These are phyloP conservation scores for Anagrus nilaparvatae DNA, from an alignment of 1,140 invertebrate species.

Conservation along the genomic window DNA sequence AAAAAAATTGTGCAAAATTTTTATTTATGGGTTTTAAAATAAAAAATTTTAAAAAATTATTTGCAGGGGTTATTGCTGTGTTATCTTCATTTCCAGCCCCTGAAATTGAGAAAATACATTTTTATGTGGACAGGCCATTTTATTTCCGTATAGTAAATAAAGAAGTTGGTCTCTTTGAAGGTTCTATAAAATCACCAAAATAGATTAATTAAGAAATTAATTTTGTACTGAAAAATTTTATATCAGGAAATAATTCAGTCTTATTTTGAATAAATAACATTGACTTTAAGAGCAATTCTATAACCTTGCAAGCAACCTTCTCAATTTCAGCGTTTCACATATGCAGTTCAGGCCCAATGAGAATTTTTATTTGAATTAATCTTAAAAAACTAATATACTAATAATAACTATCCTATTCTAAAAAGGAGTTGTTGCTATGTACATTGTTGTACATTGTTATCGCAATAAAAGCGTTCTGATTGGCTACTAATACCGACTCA, in stretches of 20 bases:
- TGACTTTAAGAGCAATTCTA: slow-evolving; percentile 3
- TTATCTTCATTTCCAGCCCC: neutral
- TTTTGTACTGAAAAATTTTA: neutral
- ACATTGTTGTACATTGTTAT: no score
- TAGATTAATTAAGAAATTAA: no score
- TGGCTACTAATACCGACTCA: no score
- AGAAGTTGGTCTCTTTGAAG: no score
- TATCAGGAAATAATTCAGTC: neutral
- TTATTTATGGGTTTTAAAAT: no score
- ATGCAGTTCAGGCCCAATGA: neutral
- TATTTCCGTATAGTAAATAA: no score
- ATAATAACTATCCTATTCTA: no score
- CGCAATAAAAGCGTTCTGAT: no score
- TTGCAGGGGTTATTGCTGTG: neutral
- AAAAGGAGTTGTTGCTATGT: no score
- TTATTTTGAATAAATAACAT: neutral
- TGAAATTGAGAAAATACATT: neutral
- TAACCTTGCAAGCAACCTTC: neutral
- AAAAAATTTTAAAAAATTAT: no score
- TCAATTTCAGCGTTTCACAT: neutral
- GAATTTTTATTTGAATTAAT: no score
- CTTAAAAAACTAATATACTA: no score
- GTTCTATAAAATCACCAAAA: neutral
- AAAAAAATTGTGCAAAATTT: neutral
- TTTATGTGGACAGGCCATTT: slow-evolving; percentile 5